Base-by-base conservation (phyloP, 2,113 vertebrate genomes). In the Neopipo cinnamomea region DNA sequence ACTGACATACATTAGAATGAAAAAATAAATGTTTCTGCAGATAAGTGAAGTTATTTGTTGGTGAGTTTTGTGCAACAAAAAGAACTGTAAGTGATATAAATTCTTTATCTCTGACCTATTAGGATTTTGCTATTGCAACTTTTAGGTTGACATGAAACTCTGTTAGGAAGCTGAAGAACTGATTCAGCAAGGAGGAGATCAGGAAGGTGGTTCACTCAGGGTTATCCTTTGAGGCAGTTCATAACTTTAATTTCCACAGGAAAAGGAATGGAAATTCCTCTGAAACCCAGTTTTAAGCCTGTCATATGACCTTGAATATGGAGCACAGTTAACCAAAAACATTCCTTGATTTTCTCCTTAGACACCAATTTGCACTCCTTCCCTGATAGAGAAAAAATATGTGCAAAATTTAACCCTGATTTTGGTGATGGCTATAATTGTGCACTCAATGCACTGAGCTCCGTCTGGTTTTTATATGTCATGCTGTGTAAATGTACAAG, bases 1-100 rank as follows among this genome's bases (percentile, higher is more conserved):
- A 31, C 44, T 4, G 1, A 5, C 5, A 23, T n/a, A 44, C 9
- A 33, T 80, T 47, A 59, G 19, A 72, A 91, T 12, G 7, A 31
- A 85, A 68, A 67, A 53, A 3, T 4, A n/a, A n/a, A 31, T 19
- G 3, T 28, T 47, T 50, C 68, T 92, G 25, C 37, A 76, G 42
- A 39, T 46, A 50, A 3, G 33, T 31, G 39, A 74, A 71, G 12
- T 6, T 81, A 14, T 39, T 91, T 80, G 7, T 76, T 50, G 39
- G 21, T 78, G 39, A 55, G 9, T 2, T 50, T 63, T 67, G 27
- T 59, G 25, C 47, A 80, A 35, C 8, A 71, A 46, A 66, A 80
- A 11, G 0, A 4, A 2, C 8, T n/a, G 0, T 3, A 55, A 62
- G 61, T 66, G 49, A 63, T 9, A 11, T 19, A 86, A 71, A 20